Base-by-base conservation (phyloP, 2,888 invertebrate species). In the Alentia gelatinosa region DNA sequence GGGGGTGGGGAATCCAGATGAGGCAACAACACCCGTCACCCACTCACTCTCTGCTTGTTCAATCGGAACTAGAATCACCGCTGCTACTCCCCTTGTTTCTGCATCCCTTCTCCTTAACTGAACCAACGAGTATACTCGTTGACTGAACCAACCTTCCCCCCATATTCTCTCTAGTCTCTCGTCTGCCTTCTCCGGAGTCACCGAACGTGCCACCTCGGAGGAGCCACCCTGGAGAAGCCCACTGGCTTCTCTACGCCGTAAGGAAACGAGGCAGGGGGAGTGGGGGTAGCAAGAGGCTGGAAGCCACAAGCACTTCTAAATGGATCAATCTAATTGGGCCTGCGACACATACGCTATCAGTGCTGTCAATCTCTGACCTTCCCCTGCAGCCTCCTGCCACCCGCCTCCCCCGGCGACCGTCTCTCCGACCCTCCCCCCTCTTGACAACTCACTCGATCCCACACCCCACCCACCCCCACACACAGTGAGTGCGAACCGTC, bases 341-440 rank as follows among this genome's bases (percentile, higher is more conserved):
- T 19, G 79, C 39, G 79, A 79, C 79, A 79, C 79, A 79, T 79
- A 39, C 39, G 74, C 74, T 74, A 74, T 74, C 74, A 30, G 74
- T 30, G n/a, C 74, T 74, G 74, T 74, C 74, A 74, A 74, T 74
- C 74, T 74, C 26, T 74, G 74, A 74, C 74, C 74, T 15, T 56
- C 56, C 56, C 56, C 12, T n/a, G 19, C 56, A 3, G 23, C 56
- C 3, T n/a, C 56, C 56, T 56, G 12, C 23, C n/a, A n/a, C n/a
- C n/a, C n/a, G n/a, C n/a, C n/a, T n/a, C n/a, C n/a, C n/a, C n/a
- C n/a, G n/a, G n/a, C n/a, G n/a, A n/a, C n/a, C n/a, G n/a, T n/a
- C n/a, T n/a, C n/a, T n/a, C n/a, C n/a, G n/a, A n/a, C n/a, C n/a
- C n/a, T n/a, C n/a, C n/a, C n/a, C n/a, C n/a, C n/a, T n/a, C n/a